phyloP scores from a whole-genome alignment of 1,140 invertebrate species.

The Vanessa atalanta region DNA sequence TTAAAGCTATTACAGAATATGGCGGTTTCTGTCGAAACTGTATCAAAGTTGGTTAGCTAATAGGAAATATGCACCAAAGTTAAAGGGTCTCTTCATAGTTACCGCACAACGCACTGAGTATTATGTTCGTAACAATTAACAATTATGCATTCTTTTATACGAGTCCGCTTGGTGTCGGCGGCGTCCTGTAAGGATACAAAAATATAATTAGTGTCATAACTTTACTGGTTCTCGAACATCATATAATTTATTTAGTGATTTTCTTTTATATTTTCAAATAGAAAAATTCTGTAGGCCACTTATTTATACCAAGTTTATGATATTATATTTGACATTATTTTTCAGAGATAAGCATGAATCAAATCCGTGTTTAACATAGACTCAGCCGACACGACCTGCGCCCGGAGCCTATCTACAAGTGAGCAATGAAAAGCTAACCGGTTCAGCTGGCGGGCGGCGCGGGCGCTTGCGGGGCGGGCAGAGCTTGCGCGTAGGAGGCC shows the following conservation, averaged over 20 bases:
- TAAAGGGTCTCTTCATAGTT: neutral
- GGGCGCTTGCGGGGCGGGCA: conserved; percentile 30
- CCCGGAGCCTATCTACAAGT: neutral
- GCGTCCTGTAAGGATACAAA: conserved; percentile 41
- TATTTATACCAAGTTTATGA: too few species aligned
- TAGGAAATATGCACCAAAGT: conserved; percentile 7
- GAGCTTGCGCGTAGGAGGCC: conserved; percentile 51
- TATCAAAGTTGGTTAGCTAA: conserved; percentile 2
- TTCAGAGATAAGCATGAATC: too few species aligned
- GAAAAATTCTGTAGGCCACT: too few species aligned
- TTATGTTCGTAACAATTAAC: conserved; percentile 43
- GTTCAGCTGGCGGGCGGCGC: conserved; percentile 49
- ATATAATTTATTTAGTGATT: too few species aligned
- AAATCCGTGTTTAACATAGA: too few species aligned
- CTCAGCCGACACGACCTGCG: neutral
- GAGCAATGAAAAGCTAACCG: conserved; percentile 29
- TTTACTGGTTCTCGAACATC: too few species aligned
- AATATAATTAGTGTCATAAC: neutral
- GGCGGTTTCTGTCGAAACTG: neutral
- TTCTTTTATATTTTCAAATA: too few species aligned
- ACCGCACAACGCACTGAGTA: conserved; percentile 71
- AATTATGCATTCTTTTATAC: conserved; percentile 4
- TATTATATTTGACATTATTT: too few species aligned
- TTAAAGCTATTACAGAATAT: conserved; percentile 13
- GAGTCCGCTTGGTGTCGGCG: conserved; percentile 44